Conservation (phyloP, 1,140 invertebrate species). For the Brachionus asplanchnoidis region DNA sequence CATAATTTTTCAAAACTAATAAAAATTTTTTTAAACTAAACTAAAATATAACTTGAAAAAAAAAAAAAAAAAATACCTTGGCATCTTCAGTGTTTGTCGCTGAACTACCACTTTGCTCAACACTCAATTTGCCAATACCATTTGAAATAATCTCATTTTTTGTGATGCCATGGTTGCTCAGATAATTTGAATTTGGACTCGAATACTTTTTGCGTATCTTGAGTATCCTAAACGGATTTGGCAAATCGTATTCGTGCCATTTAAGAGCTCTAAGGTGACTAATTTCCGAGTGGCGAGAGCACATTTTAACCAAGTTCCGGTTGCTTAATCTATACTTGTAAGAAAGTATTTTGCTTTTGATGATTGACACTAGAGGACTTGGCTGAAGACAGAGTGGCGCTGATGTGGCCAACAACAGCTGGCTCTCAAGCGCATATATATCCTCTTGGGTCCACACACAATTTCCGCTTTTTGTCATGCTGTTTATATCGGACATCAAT, state of each 20-base stretch:
- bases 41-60: not conserved
- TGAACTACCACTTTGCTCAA: not conserved
- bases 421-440: slow-evolving; percentile 70
- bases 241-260: slow-evolving; percentile 26
- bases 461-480: slow-evolving; percentile 63
- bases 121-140: slow-evolving; percentile 44
- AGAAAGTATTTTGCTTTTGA: slow-evolving; percentile 69
- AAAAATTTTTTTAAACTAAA: too few species aligned
- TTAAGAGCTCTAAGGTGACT: slow-evolving; percentile 58
- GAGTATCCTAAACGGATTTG: slow-evolving; percentile 44
- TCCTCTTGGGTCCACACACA: slow-evolving; percentile 71
- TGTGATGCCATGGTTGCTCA: slow-evolving; percentile 47
- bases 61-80: not conserved
- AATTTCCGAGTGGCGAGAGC: not conserved
- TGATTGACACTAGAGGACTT: slow-evolving; percentile 69
- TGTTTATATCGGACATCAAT: slow-evolving; percentile 69
- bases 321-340: slow-evolving; percentile 70
- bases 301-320: slow-evolving; percentile 65
- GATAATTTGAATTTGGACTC: not conserved
- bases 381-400: slow-evolving; percentile 80
- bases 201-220: slow-evolving; percentile 50
- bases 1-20: too few species aligned
- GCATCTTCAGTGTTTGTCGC: not conserved
- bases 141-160: slow-evolving; percentile 64
- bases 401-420: slow-evolving; percentile 73